Base-by-base conservation (phyloP, 37 sponge, comb jelly and placozoan genomes). In the Halichondria panicea region DNA sequence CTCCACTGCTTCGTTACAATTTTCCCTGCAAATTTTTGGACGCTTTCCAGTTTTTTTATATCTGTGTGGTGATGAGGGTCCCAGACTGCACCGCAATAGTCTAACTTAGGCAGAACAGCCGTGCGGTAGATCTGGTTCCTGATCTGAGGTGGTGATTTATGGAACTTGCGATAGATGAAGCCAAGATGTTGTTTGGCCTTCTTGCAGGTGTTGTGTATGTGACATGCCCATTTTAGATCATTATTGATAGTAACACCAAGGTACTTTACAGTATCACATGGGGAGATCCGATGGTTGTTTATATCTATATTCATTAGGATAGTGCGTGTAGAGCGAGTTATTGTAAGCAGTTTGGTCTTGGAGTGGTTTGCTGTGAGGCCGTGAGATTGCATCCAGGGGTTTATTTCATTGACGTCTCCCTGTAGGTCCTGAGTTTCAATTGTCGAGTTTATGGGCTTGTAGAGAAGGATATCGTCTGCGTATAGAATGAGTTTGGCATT, bases 141-240 rank as follows among this genome's bases (percentile, higher is more conserved):
- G 39, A 75, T 21, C 13, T 35, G 3, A 18, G 46, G 25, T 27
- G 76, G 65, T 55, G 68, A 21, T 25, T 63, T 35, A 34, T 19
- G 2, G 68, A 77, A 41, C 9, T 65, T 32, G 5, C 68, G 25
- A 35, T 64, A 40, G 25, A 77, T 38, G 24, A 66, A 15, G 53
- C 76, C 76, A 39, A 75, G 76, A 7, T 61, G 43, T 24, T 38
- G 62, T 21, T 66, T 77, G 52, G 78, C 68, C 60, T 79, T 79
- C 58, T 37, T 55, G n/a, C 80, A 79, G 8, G 33, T 53, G 1
- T 1, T 4, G 18, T 25, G 19, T 31, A 67, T 57, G 62, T 79
- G 70, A 3, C 25, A 21, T 24, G 41, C 15, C 80, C 80, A 79
- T 15, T 43, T 28, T 43, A 79, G 80, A 32, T 79, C 33, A 39